A percentile compares a stretch with the other conserved stretches of the same genome.
Conservation (phyloP, 2,797 vertebrate genomes). For the Cryptoprocta ferox region DNA sequence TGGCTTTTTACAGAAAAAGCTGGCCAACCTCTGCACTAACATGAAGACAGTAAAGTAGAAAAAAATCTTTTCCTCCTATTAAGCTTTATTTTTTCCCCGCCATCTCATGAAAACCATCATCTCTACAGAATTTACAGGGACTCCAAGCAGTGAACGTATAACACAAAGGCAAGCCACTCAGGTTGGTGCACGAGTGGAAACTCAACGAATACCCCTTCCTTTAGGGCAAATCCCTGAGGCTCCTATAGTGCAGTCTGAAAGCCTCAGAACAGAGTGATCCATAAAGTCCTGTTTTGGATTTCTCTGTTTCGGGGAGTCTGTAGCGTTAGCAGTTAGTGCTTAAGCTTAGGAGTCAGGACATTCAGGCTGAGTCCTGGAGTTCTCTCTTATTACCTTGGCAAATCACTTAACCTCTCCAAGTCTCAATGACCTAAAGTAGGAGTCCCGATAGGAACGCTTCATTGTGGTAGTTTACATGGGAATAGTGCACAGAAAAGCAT, state of each 20-base stretch:
- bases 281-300: neutral
- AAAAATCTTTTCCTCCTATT: neutral
- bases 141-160: neutral
- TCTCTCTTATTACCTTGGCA: neutral
- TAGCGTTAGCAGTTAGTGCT: neutral
- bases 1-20: neutral
- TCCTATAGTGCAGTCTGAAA: neutral
- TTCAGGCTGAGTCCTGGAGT: neutral
- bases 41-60: slow-evolving; percentile 1
- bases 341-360: neutral
- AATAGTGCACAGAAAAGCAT: neutral
- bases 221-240: no score
- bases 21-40: neutral
- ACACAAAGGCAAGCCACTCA: neutral
- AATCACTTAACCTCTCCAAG: neutral
- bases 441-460: neutral
- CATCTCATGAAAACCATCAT: neutral
- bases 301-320: neutral
- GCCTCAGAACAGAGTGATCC: neutral
- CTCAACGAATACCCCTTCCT: neutral
- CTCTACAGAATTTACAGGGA: neutral
- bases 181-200: neutral
- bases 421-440: neutral
- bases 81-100: neutral
- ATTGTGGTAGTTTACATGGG: neutral